A percentile compares a stretch with the other conserved stretches of the same genome.
Evolutionary conservation across 2,113 vertebrate genomes (phyloP).

Genomic region (Sceloporus undulatus): DNA sequence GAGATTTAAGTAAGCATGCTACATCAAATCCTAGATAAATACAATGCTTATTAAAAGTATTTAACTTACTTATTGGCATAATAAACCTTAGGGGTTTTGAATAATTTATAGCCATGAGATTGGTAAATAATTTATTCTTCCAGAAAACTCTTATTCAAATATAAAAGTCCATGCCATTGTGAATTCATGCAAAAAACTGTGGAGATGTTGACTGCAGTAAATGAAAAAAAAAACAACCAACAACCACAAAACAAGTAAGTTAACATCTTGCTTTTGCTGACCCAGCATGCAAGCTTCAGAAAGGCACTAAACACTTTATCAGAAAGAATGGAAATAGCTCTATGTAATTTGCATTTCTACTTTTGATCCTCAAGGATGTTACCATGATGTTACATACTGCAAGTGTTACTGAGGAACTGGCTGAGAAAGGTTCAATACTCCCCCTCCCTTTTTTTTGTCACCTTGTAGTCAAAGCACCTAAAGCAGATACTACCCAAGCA

Average conservation of each 20-base stretch:
- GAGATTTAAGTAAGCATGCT: conserved; percentile 19
- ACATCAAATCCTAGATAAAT: conserved; percentile 26
- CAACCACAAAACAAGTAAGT: neutral
- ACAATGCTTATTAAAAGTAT: conserved; percentile 34
- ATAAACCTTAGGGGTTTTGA: conserved; percentile 41
- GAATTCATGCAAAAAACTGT: neutral
- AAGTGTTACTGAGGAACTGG: neutral
- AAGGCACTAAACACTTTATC: neutral
- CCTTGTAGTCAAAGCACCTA: neutral
- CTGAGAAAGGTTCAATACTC: neutral
- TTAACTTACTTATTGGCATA: conserved; percentile 36
- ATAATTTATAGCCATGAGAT: conserved; percentile 37
- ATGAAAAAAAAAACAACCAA: neutral
- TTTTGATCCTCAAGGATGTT: neutral
- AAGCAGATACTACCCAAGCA: neutral
- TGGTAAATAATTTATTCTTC: conserved; percentile 42
- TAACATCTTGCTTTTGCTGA: neutral
- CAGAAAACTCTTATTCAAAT: conserved; percentile 9
- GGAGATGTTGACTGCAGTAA: neutral
- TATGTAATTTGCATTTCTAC: neutral
- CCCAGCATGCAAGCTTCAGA: neutral
- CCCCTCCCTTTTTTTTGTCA: neutral
- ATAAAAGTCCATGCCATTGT: conserved; percentile 4
- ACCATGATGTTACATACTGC: neutral
- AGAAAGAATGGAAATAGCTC: neutral